Conservation (phyloP, 2,113 vertebrate genomes). For the Esox niger region DNA sequence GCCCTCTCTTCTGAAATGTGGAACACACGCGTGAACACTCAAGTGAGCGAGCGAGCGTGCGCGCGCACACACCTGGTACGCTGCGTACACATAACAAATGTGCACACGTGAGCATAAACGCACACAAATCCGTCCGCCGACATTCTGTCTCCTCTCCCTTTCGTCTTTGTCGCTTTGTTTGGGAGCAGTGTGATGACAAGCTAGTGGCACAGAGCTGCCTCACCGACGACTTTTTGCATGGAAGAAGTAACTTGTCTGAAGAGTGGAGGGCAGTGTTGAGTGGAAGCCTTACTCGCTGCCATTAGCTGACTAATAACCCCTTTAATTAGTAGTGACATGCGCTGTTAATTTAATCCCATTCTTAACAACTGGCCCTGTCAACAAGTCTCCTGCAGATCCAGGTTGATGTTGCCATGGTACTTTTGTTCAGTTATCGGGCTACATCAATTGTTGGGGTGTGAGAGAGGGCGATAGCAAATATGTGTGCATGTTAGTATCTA, state of each 20-base stretch:
- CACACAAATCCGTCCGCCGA: neutral
- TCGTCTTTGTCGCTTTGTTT: too few species aligned
- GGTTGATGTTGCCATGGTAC: constrained; percentile 53
- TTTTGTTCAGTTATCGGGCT: constrained; percentile 11
- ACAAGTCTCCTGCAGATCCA: constrained; percentile 49
- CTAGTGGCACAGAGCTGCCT: neutral
- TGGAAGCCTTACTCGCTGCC: constrained; percentile 16
- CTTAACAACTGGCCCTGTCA: constrained; percentile 70
- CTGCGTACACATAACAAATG: neutral
- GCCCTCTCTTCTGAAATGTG: neutral
- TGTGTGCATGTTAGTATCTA: constrained; percentile 16
- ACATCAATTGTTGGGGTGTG: neutral
- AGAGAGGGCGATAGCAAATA: constrained; percentile 10
- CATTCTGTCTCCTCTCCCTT: too few species aligned
- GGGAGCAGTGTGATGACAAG: neutral
- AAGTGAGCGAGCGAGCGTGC: neutral
- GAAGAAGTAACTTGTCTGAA: constrained; percentile 10
- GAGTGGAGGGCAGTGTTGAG: constrained; percentile 28
- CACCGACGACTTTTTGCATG: constrained; percentile 13
- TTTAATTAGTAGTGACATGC: constrained; percentile 69
- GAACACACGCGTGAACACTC: neutral
- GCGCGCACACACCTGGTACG: neutral
- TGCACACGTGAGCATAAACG: neutral
- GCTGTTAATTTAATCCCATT: constrained; percentile 72
- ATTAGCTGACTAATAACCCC: constrained; percentile 71